Conservation (phyloP, 2,888 invertebrate genomes). For the Drosophila austrosaltans region DNA sequence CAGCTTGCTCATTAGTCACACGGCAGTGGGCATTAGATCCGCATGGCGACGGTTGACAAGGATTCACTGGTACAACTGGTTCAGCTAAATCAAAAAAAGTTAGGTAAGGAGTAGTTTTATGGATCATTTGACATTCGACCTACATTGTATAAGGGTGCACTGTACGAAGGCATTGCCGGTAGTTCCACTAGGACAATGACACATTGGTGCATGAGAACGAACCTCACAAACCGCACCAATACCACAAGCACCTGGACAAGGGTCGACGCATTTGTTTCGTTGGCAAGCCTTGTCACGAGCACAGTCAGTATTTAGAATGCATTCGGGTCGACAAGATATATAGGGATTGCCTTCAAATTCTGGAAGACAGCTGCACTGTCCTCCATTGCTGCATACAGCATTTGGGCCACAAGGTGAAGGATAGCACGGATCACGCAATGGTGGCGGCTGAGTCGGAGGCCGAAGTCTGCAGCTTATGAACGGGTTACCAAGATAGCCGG, state of each 20-base stretch:
- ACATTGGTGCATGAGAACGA: conserved; percentile 89
- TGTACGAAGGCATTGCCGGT: conserved; percentile 89
- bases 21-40: conserved; percentile 91
- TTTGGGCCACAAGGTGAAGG: conserved; percentile 92
- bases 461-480: conserved; percentile 85
- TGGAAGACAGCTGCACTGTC: conserved; percentile 87
- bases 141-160: conserved; percentile 85
- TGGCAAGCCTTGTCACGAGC: conserved; percentile 89
- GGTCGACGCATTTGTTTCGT: conserved; percentile 90
- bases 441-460: conserved; percentile 76
- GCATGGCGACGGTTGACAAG: conserved; percentile 90
- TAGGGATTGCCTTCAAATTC: conserved; percentile 87
- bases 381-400: conserved; percentile 88
- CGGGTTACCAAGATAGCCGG: conserved; percentile 87
- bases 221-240: conserved; percentile 89
- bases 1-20: conserved; percentile 87
- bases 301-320: conserved; percentile 91
- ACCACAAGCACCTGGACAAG: conserved; percentile 91
- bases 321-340: conserved; percentile 91
- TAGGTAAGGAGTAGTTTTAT: not conserved
- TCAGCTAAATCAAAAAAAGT: conserved; percentile 49
- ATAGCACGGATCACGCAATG: conserved; percentile 85
- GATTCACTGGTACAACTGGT: conserved; percentile 78
- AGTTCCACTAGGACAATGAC: conserved; percentile 88
- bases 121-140: conserved; percentile 79